Evolutionary conservation across 1,140 invertebrate genomes (phyloP).

Genomic region (Philopotamus ludificatus): DNA sequence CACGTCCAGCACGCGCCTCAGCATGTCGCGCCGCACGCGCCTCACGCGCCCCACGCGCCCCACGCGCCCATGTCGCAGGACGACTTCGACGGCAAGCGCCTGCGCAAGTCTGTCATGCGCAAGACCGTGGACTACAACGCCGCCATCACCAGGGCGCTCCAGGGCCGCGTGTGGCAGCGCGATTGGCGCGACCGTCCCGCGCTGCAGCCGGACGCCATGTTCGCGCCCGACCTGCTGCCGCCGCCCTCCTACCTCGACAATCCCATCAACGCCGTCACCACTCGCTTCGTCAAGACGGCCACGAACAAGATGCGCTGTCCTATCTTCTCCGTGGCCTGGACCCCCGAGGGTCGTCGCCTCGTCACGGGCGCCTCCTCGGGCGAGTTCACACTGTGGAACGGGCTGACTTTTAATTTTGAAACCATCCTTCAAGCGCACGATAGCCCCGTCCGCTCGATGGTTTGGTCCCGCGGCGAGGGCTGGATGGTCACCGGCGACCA

Average conservation of each 20-base stretch:
- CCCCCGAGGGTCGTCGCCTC: slow-evolving; percentile 94
- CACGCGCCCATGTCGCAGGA: slow-evolving; percentile 69
- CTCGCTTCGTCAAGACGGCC: slow-evolving; percentile 95
- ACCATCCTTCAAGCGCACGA: slow-evolving; percentile 99
- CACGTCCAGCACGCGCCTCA: slow-evolving; percentile 57
- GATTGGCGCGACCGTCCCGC: slow-evolving; percentile 83
- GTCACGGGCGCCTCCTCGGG: slow-evolving; percentile 98
- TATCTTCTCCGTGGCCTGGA: slow-evolving; percentile 98
- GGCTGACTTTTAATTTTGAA: slow-evolving; percentile 99
- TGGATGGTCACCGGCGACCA: slow-evolving; percentile 99
- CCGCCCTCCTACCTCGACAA: slow-evolving; percentile 89
- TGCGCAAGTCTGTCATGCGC: slow-evolving; percentile 93
- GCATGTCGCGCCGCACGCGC: slow-evolving; percentile 56
- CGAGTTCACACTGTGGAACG: slow-evolving; percentile 99
- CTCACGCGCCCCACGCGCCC: slow-evolving; percentile 56
- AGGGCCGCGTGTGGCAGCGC: slow-evolving; percentile 91
- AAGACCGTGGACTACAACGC: slow-evolving; percentile 99
- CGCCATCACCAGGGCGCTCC: slow-evolving; percentile 88
- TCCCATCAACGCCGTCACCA: slow-evolving; percentile 96
- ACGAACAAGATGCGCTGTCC: slow-evolving; percentile 99
- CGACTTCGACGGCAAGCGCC: slow-evolving; percentile 94
- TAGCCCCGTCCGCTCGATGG: slow-evolving; percentile 95
- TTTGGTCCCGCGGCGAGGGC: slow-evolving; percentile 98
- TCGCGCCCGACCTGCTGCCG: slow-evolving; percentile 83
- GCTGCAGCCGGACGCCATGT: slow-evolving; percentile 89